Percentiles rank a stretch among this genome's conserved stretches.
phyloP scores from a whole-genome alignment of 1,140 invertebrate species.

The Orchesella cincta region DNA sequence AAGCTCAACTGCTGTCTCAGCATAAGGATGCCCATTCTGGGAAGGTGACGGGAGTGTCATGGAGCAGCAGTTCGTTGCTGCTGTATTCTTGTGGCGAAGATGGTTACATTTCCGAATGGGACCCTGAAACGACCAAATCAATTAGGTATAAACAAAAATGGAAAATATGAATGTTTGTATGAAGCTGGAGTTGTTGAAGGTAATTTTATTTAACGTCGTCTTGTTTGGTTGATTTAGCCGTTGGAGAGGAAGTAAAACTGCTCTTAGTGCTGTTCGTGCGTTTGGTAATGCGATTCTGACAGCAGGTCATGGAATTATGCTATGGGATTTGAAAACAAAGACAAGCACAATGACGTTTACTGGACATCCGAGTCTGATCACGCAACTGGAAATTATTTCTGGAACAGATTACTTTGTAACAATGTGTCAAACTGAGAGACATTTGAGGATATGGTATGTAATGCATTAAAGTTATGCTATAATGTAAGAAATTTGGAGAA shows the following conservation, averaged over 20 bases:
- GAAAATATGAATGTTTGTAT: not conserved
- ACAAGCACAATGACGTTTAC: conserved; percentile 37
- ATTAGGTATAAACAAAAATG: not conserved
- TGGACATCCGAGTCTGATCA: conserved; percentile 43
- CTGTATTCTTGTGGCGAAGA: conserved; percentile 42
- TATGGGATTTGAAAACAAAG: conserved; percentile 46
- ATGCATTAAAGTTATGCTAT: not conserved
- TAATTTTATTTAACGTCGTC: not conserved
- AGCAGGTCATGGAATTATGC: conserved; percentile 40
- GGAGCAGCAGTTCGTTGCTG: conserved; percentile 36
- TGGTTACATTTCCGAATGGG: conserved; percentile 44
- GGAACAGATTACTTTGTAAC: conserved; percentile 47
- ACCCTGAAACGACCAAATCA: conserved; percentile 32
- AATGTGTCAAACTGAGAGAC: conserved; percentile 39
- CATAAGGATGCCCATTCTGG: conserved; percentile 37
- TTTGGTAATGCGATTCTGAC: conserved; percentile 31
- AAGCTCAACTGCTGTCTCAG: conserved; percentile 40
- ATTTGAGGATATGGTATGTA: conserved; percentile 47
- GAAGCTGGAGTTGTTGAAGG: too few relatives aligned
- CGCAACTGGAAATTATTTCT: conserved; percentile 42
- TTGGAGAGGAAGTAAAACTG: conserved; percentile 45
- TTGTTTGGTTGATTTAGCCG: conserved; percentile 31
- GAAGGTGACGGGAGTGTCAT: conserved; percentile 41
- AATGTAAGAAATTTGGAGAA: not conserved
- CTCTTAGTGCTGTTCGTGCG: conserved; percentile 32